Base-by-base conservation (phyloP, 2,797 vertebrate species). In the Mycteria americana region DNA sequence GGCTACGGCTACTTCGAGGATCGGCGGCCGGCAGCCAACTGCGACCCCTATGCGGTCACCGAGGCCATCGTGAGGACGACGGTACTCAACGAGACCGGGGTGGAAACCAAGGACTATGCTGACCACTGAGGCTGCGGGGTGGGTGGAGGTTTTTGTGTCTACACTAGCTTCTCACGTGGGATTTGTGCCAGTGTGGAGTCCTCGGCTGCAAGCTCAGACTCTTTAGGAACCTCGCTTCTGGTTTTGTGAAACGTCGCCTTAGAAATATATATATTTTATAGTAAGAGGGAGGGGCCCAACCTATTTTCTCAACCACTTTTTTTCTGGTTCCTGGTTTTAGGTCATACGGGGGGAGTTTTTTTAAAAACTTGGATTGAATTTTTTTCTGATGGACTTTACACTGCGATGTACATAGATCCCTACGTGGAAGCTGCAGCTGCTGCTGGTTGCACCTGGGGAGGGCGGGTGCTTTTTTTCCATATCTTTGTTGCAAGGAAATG, bases 1-100 rank as follows among this genome's bases (percentile, higher is more conserved):
- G 97, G 96, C 65, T 97, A 7, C 0, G 99, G 99, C 15, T 99
- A 99, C 98, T 99, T 99, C 0, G 99, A 99, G 96, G 99, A 99
- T 94, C 98, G 99, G 30, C 98, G 99, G 16, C 99, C 99, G 0
- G 96, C 99, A 0, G 98, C 99, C 59, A 99, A 99, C 98, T 99
- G 99, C 2, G 99, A 99, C 96, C 99, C 99, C 0, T 99, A 99
- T 9, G 59, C 97, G 0, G 99, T 99, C 76, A 99, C 98, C 0
- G 89, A 91, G 77, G 98, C 97, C 92, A 98, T 99, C 5, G 95
- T 97, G 51, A 80, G 72, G 86, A 99, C 99, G 1, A 98, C 98
- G 14, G 82, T 99, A 81, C 96, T 98, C 68, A 96, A 97, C 1
- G 97, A 98, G 88, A 95, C 92, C 0, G 95, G 97, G 3, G 93